phyloP scores from a whole-genome alignment of 2,113 vertebrate species.

The Chlorodrepanis virens region DNA sequence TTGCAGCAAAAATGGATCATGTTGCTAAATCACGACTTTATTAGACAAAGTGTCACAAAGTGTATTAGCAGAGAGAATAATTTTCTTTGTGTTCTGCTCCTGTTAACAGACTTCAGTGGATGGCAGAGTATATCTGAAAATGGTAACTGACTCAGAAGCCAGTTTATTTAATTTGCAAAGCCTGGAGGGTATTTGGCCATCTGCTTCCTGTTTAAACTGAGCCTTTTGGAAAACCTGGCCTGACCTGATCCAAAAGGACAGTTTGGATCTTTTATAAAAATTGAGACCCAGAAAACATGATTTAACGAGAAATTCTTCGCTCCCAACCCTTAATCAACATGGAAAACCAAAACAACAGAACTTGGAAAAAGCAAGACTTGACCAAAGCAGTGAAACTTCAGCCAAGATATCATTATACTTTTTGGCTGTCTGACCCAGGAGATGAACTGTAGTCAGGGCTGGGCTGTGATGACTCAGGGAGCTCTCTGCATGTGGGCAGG shows the following conservation, averaged over 20 bases:
- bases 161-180: conserved; percentile 18
- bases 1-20: neutral
- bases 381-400: neutral
- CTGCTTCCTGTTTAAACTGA: conserved; percentile 25
- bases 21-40: neutral
- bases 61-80: neutral
- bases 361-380: neutral
- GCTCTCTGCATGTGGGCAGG: neutral
- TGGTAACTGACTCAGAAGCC: neutral
- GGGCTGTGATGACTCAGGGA: neutral
- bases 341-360: neutral
- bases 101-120: neutral
- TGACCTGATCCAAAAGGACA: neutral
- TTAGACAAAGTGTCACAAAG: neutral
- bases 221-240: conserved; percentile 47
- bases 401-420: neutral
- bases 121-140: neutral
- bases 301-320: neutral
- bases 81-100: neutral
- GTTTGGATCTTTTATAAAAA: neutral
- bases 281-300: neutral
- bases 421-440: neutral
- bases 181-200: conserved; percentile 20
- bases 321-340: neutral
- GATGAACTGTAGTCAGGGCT: neutral